These are phyloP conservation scores for Diglossa cyanea DNA, from an alignment of 2,797 vertebrate genomes.

Conservation along the genomic window DNA sequence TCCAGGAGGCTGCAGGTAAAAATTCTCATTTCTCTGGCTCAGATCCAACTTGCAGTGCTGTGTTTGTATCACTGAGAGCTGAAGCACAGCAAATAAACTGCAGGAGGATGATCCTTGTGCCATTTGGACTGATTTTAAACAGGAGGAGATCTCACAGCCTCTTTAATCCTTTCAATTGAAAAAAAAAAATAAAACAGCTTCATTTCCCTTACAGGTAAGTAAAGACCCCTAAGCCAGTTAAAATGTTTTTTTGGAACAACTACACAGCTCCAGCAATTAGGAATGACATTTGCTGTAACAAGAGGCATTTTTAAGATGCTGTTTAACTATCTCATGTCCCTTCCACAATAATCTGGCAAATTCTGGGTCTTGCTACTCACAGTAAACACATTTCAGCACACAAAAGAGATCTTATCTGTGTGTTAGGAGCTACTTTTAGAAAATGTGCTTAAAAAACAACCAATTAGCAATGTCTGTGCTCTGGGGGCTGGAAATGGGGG, in stretches of 20 bases:
- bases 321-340: neutral
- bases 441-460: neutral
- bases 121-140: neutral
- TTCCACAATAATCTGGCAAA: neutral
- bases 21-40: neutral
- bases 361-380: neutral
- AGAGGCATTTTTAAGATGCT: neutral
- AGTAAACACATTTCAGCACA: neutral
- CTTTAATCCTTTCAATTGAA: neutral
- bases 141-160: neutral
- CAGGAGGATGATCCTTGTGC: neutral
- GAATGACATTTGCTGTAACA: neutral
- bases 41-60: neutral
- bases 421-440: neutral
- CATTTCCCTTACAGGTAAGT: neutral
- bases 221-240: neutral
- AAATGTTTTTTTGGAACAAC: constrained; percentile 6
- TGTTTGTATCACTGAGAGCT: neutral
- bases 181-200: neutral
- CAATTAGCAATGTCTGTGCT: neutral
- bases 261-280: constrained; percentile 12
- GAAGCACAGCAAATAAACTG: neutral
- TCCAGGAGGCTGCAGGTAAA: neutral
- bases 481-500: neutral
- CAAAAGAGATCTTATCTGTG: constrained; percentile 6